A percentile compares a stretch with the other conserved stretches of the same genome.
These are phyloP conservation scores for Pardalotus punctatus DNA, from an alignment of 2,113 vertebrate genomes.

Conservation along the genomic window DNA sequence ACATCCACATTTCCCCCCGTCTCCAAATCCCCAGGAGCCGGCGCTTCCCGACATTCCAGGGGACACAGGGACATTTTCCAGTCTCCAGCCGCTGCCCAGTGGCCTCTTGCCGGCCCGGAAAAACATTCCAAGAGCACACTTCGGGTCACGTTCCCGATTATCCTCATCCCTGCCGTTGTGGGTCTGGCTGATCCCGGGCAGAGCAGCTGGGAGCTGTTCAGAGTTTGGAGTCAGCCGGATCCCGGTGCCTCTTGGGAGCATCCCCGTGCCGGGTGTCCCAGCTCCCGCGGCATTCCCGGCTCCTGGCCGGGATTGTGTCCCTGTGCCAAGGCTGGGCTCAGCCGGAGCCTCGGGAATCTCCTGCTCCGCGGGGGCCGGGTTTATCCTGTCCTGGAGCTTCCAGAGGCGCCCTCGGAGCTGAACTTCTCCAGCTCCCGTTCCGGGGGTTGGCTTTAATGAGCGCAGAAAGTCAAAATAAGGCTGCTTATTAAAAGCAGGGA, in stretches of 20 bases:
- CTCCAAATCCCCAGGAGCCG: not conserved
- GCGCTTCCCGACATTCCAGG: not conserved
- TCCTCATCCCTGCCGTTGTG: not conserved
- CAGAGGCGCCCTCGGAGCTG: not conserved
- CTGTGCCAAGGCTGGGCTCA: not conserved
- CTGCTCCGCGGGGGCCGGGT: accelerated
- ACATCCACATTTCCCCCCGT: not conserved
- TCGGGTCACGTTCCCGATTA: not conserved
- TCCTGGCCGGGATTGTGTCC: accelerated
- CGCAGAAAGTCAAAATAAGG: not conserved
- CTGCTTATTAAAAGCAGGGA: not conserved
- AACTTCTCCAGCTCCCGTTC: not conserved
- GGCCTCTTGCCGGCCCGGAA: not conserved
- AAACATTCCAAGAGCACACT: not conserved
- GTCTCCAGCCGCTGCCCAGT: not conserved
- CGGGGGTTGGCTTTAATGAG: not conserved
- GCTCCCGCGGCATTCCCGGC: accelerated
- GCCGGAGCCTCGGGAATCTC: not conserved
- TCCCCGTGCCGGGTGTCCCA: not conserved
- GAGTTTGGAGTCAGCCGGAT: not conserved
- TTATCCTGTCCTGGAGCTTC: not conserved
- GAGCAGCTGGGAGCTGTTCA: not conserved
- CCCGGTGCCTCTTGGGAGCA: not conserved
- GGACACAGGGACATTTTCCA: not conserved
- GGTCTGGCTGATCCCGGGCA: not conserved